Conservation (phyloP, 2,113 vertebrate genomes). For the Azemiops feae region DNA sequence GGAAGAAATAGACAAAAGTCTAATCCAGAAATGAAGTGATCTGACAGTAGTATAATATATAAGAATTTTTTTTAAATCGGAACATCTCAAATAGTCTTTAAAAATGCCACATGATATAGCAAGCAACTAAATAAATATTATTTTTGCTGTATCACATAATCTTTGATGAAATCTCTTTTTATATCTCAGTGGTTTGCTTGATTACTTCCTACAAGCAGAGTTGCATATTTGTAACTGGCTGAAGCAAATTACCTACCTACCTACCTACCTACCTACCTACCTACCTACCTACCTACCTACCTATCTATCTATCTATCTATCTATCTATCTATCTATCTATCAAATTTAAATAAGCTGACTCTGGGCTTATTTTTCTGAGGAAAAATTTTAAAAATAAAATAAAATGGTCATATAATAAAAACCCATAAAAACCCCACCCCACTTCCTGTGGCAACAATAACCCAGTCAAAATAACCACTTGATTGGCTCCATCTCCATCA, state of each 20-base stretch:
- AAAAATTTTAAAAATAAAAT: no score
- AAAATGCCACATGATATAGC: conserved; percentile 27
- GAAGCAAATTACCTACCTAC: background rate
- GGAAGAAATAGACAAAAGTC: conserved; percentile 31
- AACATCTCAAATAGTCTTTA: conserved; percentile 51
- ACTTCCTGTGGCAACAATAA: no score
- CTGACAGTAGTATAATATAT: conserved; percentile 44
- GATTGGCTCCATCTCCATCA: no score
- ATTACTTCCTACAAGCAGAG: conserved; percentile 20
- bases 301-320: no score
- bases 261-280: no score
- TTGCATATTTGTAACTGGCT: conserved; percentile 17
- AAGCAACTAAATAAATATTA: conserved; percentile 11
- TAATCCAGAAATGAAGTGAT: conserved; percentile 45
- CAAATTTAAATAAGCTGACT: no score
- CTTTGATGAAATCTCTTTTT: conserved; percentile 31
- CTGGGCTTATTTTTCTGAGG: no score
- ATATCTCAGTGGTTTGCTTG: conserved; percentile 43
- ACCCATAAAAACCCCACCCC: no score
- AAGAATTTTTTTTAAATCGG: conserved; percentile 65
- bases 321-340: no score
- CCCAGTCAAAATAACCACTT: no score
- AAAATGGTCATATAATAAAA: no score
- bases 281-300: no score
- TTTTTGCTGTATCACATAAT: background rate